These are phyloP conservation scores for Hydrolagus affinis DNA, from an alignment of 2,113 vertebrate species.

Conservation along the genomic window DNA sequence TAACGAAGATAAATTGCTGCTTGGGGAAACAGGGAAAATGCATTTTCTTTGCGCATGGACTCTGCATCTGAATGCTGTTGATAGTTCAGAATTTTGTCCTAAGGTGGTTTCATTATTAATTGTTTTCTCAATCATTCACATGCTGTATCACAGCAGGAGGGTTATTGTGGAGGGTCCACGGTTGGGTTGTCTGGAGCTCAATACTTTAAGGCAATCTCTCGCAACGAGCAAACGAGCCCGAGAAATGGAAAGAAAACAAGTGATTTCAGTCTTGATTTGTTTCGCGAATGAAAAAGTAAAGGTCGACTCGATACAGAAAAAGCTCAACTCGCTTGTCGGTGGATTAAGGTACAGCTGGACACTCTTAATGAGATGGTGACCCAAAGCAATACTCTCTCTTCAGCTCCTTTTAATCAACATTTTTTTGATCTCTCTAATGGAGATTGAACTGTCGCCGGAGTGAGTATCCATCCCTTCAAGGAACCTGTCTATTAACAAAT, in stretches of 20 bases:
- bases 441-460: too few relatives aligned
- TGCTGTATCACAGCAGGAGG: not conserved
- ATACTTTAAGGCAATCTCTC: not conserved
- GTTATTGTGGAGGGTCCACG: not conserved
- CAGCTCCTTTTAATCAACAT: not conserved
- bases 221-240: not conserved
- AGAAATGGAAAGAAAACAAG: not conserved
- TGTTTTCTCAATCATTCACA: not conserved
- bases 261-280: not conserved
- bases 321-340: not conserved
- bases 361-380: too few relatives aligned
- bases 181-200: not conserved
- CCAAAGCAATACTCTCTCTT: not conserved
- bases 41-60: not conserved
- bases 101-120: not conserved
- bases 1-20: conserved; percentile 21
- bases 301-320: too few relatives aligned
- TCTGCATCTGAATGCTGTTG: not conserved
- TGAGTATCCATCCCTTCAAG: not conserved
- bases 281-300: not conserved
- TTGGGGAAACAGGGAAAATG: not conserved
- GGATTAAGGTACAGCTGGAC: not conserved
- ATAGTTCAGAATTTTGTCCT: not conserved
- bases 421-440: not conserved
- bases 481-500: not conserved